Base-by-base conservation (phyloP, 2,113 vertebrate genomes). In the Pogona vitticeps region DNA sequence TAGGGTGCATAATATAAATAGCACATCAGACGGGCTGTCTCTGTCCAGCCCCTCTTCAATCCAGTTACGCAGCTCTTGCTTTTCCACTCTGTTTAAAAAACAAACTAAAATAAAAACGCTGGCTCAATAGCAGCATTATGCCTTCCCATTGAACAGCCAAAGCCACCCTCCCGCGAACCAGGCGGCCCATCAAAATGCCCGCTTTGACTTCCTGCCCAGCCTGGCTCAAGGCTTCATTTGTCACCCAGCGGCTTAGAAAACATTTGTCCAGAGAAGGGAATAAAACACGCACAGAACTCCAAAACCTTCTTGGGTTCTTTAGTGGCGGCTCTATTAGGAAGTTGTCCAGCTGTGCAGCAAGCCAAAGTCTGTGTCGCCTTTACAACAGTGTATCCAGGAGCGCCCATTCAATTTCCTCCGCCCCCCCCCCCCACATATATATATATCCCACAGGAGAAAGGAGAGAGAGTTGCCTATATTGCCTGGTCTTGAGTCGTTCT, bases 141-240 rank as follows among this genome's bases (percentile, higher is more conserved):
- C 61, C 83, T 84, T 89, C 52, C 78, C 79, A 59, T 82, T 68
- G 78, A 85, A 88, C 1, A 58, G 91, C 70, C 89, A 88, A 81
- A 20, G 75, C 78, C 58, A 38, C 82, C 86, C 75, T 72, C 80
- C 80, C 80, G 79, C 33, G 33, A 86, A 84, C 12, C 21, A 73
- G 67, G 42, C 77, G 17, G 38, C 71, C 86, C 72, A 28, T 77
- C 36, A 90, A n/a, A 91, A 84, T 84, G 52, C 40, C 12, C 1
- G 83, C n/a, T 88, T 70, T 92, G 92, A 90, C 72, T 90, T 86
- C 52, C 81, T 92, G 91, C 83, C 73, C 86, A 93, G 75, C 86
- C 0, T 3, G 20, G 75, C 84, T 79, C n/a, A 80, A 79, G 83
- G 40, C 77, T 75, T 82, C 18, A 80, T 81, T 58, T 89, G 75